Conservation (phyloP, 2,797 vertebrate species). For the Heterohyrax brucei region DNA sequence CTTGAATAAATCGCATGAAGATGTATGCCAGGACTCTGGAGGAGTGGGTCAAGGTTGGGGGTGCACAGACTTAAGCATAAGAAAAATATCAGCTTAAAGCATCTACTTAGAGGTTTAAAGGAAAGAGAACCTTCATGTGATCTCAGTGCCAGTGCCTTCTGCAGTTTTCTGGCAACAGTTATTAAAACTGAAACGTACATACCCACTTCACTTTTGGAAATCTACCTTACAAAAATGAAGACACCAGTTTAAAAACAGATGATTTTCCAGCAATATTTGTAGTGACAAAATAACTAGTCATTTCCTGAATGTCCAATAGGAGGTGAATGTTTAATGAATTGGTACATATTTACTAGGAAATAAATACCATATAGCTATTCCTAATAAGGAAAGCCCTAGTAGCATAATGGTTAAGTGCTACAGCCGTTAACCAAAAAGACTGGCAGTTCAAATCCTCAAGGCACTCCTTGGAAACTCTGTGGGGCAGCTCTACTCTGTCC, state of each 20-base stretch:
- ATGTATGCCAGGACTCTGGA: neutral
- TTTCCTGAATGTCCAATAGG: neutral
- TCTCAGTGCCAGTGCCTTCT: neutral
- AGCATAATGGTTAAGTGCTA: too few relatives aligned
- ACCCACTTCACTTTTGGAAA: neutral
- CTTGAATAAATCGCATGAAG: constrained; percentile 29
- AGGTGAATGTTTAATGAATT: neutral
- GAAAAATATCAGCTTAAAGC: constrained; percentile 28
- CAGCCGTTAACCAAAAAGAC: too few relatives aligned
- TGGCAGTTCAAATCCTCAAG: too few relatives aligned
- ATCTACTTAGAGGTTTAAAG: neutral
- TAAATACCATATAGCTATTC: neutral
- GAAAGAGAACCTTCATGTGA: neutral
- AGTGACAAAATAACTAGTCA: neutral
- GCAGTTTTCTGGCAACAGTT: neutral
- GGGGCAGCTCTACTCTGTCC: too few relatives aligned
- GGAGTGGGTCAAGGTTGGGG: neutral
- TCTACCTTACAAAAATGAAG: neutral
- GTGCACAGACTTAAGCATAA: neutral
- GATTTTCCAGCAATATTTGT: neutral
- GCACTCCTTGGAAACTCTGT: too few relatives aligned
- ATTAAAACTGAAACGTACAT: constrained; percentile 32
- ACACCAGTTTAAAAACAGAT: neutral
- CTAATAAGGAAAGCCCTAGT: neutral
- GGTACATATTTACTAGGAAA: neutral